phyloP scores from a whole-genome alignment of 2,113 vertebrate genomes.

The Anolis sagrei region DNA sequence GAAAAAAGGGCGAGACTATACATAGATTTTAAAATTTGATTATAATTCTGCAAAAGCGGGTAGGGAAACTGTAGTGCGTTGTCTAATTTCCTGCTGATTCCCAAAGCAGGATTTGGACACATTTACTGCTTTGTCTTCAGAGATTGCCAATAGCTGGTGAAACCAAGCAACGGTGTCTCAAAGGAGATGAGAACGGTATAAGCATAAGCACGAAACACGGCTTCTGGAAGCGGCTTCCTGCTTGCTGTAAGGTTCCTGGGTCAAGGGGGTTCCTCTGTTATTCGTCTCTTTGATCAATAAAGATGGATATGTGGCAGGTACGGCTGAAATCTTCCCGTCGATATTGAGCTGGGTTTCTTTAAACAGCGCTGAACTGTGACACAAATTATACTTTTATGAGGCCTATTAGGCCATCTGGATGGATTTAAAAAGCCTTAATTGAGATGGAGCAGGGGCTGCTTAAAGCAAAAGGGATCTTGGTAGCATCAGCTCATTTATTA shows the following conservation, averaged over 20 bases:
- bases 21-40: neutral
- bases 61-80: neutral
- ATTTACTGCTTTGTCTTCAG: neutral
- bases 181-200: neutral
- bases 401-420: conserved; percentile 60
- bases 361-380: neutral
- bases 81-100: neutral
- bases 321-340: conserved; percentile 18
- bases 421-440: conserved; percentile 52
- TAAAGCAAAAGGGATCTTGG: conserved; percentile 19
- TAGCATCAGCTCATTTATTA: rapidly evolving
- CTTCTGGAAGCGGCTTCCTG: neutral
- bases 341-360: conserved; percentile 46
- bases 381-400: conserved; percentile 61
- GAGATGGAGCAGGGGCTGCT: conserved; percentile 45
- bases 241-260: neutral
- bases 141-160: neutral
- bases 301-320: conserved; percentile 17
- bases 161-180: neutral
- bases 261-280: conserved; percentile 1
- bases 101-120: neutral
- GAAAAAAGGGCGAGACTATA: neutral
- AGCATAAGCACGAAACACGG: neutral
- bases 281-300: conserved; percentile 25
- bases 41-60: neutral